Conservation (phyloP, 1,140 invertebrate genomes). For the Papilio machaon region DNA sequence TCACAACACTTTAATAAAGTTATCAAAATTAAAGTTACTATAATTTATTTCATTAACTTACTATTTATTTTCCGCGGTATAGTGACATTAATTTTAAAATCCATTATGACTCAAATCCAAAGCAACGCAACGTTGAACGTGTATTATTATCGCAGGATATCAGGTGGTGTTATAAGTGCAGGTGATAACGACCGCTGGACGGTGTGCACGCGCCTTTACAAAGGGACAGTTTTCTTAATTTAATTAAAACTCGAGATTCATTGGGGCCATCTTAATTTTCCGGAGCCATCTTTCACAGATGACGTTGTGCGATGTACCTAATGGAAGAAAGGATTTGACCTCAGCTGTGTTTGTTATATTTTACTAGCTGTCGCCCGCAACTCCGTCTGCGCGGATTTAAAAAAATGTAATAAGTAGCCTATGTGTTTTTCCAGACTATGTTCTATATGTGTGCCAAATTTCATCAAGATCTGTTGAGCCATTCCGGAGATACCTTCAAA, state of each 20-base stretch:
- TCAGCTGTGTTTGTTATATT: too few relatives aligned
- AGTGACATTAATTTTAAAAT: not conserved
- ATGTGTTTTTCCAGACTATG: too few relatives aligned
- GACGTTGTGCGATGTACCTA: conserved; percentile 44
- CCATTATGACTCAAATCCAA: not conserved
- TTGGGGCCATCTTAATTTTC: conserved; percentile 57
- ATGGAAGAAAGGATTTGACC: conserved; percentile 43
- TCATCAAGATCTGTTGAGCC: too few relatives aligned
- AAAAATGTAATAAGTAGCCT: too few relatives aligned
- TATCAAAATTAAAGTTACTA: too few relatives aligned
- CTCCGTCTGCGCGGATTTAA: too few relatives aligned
- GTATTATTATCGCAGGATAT: conserved; percentile 1
- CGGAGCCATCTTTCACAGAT: conserved; percentile 54
- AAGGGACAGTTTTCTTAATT: conserved; percentile 49
- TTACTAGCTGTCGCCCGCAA: too few relatives aligned
- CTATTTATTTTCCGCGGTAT: not conserved
- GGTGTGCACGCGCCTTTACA: conserved; percentile 28
- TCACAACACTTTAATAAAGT: too few relatives aligned
- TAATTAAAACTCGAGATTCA: conserved; percentile 67
- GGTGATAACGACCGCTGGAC: conserved; percentile 20
- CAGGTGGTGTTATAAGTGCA: conserved; percentile 10
- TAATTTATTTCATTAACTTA: not conserved
- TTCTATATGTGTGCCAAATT: too few relatives aligned
- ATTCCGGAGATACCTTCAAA: too few relatives aligned
- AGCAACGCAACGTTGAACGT: not conserved